Percentiles rank a stretch among this genome's conserved stretches.
phyloP scores from a whole-genome alignment of 30 jellyfish, hydroid and myxozoan species.

The Aurelia coerulea region DNA sequence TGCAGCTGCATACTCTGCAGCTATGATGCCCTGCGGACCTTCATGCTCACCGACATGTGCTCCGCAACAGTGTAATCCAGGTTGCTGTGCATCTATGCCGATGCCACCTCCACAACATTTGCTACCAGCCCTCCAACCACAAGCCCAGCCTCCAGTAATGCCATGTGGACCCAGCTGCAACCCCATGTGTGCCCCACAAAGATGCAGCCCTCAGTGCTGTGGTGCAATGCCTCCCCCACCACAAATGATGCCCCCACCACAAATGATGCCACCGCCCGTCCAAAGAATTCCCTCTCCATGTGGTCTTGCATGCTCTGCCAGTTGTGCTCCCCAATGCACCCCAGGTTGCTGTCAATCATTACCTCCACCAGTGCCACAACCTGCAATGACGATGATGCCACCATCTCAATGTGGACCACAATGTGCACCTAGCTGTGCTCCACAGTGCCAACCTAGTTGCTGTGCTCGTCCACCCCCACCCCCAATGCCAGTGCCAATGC shows the following conservation, averaged over 20 bases:
- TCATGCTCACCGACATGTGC: constrained; percentile 66
- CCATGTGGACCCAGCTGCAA: constrained; percentile 53
- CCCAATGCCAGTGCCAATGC: constrained; percentile 43
- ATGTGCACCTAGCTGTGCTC: constrained; percentile 39
- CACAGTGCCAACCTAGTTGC: constrained; percentile 50
- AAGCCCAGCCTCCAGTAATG: constrained; percentile 62
- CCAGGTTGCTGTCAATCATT: constrained; percentile 75
- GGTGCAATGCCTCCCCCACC: constrained; percentile 55
- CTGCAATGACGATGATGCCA: background rate
- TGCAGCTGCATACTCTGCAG: constrained; percentile 49
- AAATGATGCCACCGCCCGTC: constrained; percentile 36
- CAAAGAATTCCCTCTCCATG: constrained; percentile 74
- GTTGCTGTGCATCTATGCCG: constrained; percentile 72
- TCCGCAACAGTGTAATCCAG: constrained; percentile 56
- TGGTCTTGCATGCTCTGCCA: constrained; percentile 75
- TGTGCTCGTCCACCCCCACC: constrained; percentile 36
- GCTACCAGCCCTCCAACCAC: constrained; percentile 42
- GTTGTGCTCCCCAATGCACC: constrained; percentile 82
- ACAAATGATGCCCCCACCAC: constrained; percentile 50
- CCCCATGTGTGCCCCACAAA: constrained; percentile 55
- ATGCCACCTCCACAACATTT: constrained; percentile 60
- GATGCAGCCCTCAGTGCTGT: constrained; percentile 50
- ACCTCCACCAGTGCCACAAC: constrained; percentile 73
- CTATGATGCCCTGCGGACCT: constrained; percentile 69
- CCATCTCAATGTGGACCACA: constrained; percentile 43